Evolutionary conservation across 2,113 vertebrate genomes (phyloP), one percentile per base, ranked within the genome.

Genomic region (Cettia cetti): DNA sequence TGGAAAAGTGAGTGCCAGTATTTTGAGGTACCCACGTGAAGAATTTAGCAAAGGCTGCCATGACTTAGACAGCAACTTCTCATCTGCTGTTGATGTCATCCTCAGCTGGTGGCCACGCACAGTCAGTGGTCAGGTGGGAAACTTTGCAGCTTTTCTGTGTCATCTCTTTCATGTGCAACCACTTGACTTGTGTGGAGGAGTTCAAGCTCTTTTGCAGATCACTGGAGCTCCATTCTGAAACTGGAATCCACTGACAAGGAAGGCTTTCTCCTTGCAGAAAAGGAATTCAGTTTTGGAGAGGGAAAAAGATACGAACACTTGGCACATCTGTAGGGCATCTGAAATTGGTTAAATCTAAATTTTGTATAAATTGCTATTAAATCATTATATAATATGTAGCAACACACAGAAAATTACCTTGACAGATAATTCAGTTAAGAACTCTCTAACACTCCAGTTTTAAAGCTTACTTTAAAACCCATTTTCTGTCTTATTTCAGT

Each of bases 1-100:
- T 42, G 17, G 13, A 15, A 15, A 57, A 42, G 19, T 7, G 30
- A 31, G 18, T 47, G 77, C 44, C n/a, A 14, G 17, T 10, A 21
- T 39, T 65, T 22, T 22, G 50, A 65, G 45, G 18, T 21, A 9
- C 2, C 5, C 40, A 12, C 0, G 0, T 14, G 23, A 45, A 69
- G n/a, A 27, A 23, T 47, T 78, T 0, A 22, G 35, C 39, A 52
- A 63, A 66, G 49, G 71, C 37, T 71, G 2, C 31, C 21, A 17
- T 2, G 3, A 21, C 50, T n/a, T 30, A 20, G 1, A 1, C 22
- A 47, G 70, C 27, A 27, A 7, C 30, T 60, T 57, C 44, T 77
- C 44, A 35, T 56, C 61, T 52, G 52, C 70, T 8, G 1, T n/a
- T 69, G 13, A 4, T 37, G 68, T 53, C 40, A 14, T 31, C 35